Conservation (phyloP, 2,113 vertebrate genomes). For the Romanogobio albipinnatus region DNA sequence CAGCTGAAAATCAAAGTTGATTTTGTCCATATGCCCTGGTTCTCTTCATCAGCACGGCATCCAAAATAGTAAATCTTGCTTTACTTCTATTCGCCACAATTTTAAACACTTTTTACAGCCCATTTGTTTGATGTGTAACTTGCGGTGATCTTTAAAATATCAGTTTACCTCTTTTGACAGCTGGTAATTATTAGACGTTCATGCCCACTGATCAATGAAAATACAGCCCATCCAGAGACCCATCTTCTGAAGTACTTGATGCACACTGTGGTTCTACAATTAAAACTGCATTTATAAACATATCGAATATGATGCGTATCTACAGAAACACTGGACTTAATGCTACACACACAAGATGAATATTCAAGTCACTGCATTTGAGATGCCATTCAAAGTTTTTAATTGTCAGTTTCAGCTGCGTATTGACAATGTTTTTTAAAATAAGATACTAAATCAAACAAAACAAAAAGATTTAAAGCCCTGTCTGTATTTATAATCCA, state of each 20-base stretch:
- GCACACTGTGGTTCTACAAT: neutral
- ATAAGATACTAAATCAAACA: too few species aligned
- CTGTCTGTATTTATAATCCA: neutral
- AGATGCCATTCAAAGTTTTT: too few species aligned
- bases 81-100: neutral
- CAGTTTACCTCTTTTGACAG: neutral
- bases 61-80: neutral
- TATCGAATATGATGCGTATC: neutral
- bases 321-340: neutral
- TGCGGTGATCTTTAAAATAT: neutral
- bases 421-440: too few species aligned
- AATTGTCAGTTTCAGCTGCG: too few species aligned
- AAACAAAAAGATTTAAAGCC: neutral
- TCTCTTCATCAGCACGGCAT: slow-evolving; percentile 3
- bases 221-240: neutral
- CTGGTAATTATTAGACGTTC: slow-evolving; percentile 6
- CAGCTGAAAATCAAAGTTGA: slow-evolving; percentile 28
- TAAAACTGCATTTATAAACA: neutral
- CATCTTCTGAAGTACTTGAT: neutral
- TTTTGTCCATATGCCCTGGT: slow-evolving; percentile 35
- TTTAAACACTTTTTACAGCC: neutral
- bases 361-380: neutral
- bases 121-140: neutral
- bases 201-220: neutral
- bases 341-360: neutral